phyloP scores from a whole-genome alignment of 2,113 vertebrate genomes.

The Mesoclemmys tuberculata region DNA sequence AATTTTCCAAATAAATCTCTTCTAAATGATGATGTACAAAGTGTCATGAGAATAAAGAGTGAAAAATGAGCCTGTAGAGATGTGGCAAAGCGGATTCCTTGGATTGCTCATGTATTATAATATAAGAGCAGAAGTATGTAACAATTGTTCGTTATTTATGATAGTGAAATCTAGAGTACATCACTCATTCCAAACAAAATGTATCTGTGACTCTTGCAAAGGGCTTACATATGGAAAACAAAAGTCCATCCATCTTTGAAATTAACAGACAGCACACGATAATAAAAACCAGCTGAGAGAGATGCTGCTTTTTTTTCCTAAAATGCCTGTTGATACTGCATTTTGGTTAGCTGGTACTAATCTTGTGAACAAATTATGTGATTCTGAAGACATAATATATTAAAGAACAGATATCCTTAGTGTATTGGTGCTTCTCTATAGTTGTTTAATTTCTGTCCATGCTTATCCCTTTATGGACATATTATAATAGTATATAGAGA shows the following conservation, averaged over 20 bases:
- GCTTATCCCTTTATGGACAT: not conserved
- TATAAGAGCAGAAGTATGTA: constrained; percentile 8
- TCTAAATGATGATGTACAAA: constrained; percentile 11
- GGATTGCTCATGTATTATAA: not conserved
- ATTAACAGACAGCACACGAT: not conserved
- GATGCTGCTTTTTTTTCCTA: not conserved
- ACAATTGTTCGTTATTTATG: not conserved
- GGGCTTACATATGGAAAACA: not conserved
- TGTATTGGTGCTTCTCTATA: not conserved
- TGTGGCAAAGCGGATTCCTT: not conserved
- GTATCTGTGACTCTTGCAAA: not conserved
- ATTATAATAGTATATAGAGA: not conserved
- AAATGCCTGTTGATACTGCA: not conserved
- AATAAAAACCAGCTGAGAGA: not conserved
- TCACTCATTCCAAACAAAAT: constrained; percentile 2
- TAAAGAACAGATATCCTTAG: not conserved
- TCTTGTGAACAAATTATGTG: not conserved
- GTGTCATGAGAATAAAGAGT: constrained; percentile 42
- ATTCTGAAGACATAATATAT: not conserved
- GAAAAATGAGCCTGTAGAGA: constrained; percentile 45
- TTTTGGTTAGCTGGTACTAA: not conserved
- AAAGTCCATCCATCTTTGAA: constrained; percentile 1
- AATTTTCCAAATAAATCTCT: constrained; percentile 49
- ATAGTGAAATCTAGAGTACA: constrained; percentile 6
- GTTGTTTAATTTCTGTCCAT: not conserved